Evolutionary conservation across 2,113 vertebrate species (phyloP), one percentile per base, ranked within the genome.

Genomic region (Bambusicola thoracicus): DNA sequence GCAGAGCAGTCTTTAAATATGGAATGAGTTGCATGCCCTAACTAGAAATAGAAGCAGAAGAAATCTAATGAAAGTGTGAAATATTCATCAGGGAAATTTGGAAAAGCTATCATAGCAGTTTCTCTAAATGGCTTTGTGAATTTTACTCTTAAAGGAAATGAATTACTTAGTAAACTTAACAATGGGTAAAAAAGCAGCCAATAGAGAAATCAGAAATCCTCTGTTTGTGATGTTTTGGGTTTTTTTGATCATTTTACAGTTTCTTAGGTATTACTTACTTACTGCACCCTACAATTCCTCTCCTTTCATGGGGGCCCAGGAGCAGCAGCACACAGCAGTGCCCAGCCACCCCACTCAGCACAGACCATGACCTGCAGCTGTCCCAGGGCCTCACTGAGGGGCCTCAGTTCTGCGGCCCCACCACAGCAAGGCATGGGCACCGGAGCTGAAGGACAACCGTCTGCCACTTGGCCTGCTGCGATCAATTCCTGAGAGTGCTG

Each of bases 91-190:
- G 95, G 91, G 81, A 90, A 92, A 92, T 82, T 56, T 91, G 61
- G 87, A 94, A 96, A 94, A 94, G 90, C 90, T 92, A 96, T 40
- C 74, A 90, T 81, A 93, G 94, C 92, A 87, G 87, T 94, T 97
- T 92, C 91, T 85, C 96, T 96, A 97, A 95, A 90, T 46, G 84
- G 92, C 53, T 94, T 58, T 93, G 94, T 96, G 94, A 91, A 89
- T 91, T 96, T 96, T 79, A 81, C 63, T 91, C 79, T 92, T 87
- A 84, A 92, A 89, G 48, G 68, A 91, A 96, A 93, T 83, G 48
- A 83, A 67, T 96, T 92, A 92, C 68, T 96, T 59, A 78, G 63
- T 81, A 93, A 92, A 89, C 89, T 85, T 85, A 82, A 93, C 59
- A 91, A 94, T 2, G 18, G 38, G 58, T 89, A 59, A 68, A 96